phyloP scores from a whole-genome alignment of 2,888 invertebrate genomes.

The Agrotis exclamationis region DNA sequence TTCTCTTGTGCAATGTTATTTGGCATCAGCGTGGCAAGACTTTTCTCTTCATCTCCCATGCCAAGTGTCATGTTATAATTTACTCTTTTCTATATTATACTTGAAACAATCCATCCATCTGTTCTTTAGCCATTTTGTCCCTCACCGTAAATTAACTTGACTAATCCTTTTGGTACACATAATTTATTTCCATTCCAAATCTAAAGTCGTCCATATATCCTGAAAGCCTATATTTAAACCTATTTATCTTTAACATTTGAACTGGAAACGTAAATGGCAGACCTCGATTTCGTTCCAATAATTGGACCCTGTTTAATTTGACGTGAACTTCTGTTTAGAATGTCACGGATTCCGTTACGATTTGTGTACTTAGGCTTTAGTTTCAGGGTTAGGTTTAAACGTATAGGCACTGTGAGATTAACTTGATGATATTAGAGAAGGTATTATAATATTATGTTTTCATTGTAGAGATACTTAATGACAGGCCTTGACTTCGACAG shows the following conservation, averaged over 20 bases:
- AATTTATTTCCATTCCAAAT: neutral
- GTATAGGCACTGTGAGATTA: neutral
- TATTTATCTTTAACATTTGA: constrained; percentile 9
- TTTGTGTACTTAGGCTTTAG: neutral
- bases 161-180: neutral
- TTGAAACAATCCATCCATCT: too few relatives aligned
- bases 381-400: neutral
- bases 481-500: too few relatives aligned
- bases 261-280: constrained; percentile 25
- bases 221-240: neutral
- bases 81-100: too few relatives aligned
- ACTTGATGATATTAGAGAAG: neutral
- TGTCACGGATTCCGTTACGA: constrained; percentile 2
- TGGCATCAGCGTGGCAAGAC: too few relatives aligned
- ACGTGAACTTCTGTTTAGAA: constrained; percentile 20
- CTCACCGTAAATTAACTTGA: neutral
- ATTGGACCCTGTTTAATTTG: constrained; percentile 37
- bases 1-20: too few relatives aligned
- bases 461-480: too few relatives aligned
- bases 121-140: neutral
- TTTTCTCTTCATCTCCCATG: too few relatives aligned
- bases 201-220: neutral
- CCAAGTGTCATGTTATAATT: too few relatives aligned
- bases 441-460: neutral
- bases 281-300: constrained; percentile 26